phyloP scores from a whole-genome alignment of 2,797 vertebrate genomes.

The Microctenopoma stevenorrisi region DNA sequence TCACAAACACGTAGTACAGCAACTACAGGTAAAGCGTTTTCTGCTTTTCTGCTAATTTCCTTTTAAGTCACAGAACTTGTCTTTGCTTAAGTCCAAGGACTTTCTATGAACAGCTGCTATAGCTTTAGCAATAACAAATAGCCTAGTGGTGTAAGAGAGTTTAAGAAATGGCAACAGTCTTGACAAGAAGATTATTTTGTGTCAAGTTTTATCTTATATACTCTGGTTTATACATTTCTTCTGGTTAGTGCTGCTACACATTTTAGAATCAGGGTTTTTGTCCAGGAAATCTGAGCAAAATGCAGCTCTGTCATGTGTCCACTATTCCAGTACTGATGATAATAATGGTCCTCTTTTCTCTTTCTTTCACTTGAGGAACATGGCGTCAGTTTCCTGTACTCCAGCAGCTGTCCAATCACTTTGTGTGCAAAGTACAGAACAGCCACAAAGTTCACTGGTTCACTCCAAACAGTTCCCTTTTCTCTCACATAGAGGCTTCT shows the following conservation, averaged over 20 bases:
- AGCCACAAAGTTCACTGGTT: conserved; percentile 40
- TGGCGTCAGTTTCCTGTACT: conserved; percentile 49
- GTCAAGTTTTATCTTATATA: conserved; percentile 33
- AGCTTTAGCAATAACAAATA: conserved; percentile 38
- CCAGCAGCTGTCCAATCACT: conserved; percentile 57
- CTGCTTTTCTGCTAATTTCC: conserved; percentile 42
- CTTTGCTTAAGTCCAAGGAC: conserved; percentile 41
- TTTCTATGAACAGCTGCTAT: conserved; percentile 44
- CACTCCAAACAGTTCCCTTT: conserved; percentile 14
- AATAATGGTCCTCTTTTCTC: conserved; percentile 63
- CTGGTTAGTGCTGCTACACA: conserved; percentile 36
- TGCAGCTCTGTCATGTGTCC: conserved; percentile 42
- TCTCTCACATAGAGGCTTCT: conserved; percentile 48
- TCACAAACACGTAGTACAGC: conserved; percentile 67
- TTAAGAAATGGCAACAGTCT: conserved; percentile 44
- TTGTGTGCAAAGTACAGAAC: conserved; percentile 20
- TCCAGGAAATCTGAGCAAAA: conserved; percentile 50
- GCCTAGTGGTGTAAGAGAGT: conserved; percentile 23
- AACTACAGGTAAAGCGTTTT: conserved; percentile 52
- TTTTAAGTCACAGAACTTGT: conserved; percentile 36
- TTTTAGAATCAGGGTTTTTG: conserved; percentile 37
- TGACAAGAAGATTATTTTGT: conserved; percentile 40
- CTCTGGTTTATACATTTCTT: conserved; percentile 23
- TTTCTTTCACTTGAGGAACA: conserved; percentile 56
- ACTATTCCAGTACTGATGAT: conserved; percentile 49